Base-by-base conservation (phyloP, 2,113 vertebrate genomes). In the Jacana jacana region DNA sequence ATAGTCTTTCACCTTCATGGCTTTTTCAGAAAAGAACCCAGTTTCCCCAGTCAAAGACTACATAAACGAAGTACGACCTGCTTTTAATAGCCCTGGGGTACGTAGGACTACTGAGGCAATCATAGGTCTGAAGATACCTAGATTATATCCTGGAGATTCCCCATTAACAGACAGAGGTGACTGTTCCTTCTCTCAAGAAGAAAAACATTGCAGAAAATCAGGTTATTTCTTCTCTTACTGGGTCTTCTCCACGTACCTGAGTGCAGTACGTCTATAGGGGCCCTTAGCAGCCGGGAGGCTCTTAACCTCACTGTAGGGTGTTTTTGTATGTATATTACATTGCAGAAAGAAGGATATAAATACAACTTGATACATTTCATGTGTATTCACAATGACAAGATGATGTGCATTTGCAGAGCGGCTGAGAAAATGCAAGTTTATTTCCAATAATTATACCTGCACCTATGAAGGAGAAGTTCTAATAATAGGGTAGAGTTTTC, bases 401-500 rank as follows among this genome's bases (percentile, higher is more conserved):
- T 57, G 77, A 90, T 92, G 65, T 61, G 28, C 73, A 54, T 81
- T 83, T 95, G 66, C 27, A 48, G 33, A 77, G 27, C 1, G 4
- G 52, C 61, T 77, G 37, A 0, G 7, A 73, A 89, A 89, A 86
- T 23, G 20, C 40, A 72, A 91, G 49, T 79, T 92, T 87, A 6
- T 9, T 80, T 89, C 73, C 64, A 49, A 27, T 94, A 91, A 96
- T 95, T 96, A 87, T 85, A 79, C 40, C 49, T 87, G 49, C 46
- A 76, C 13, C 17, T 54, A 20, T 24, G 37, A 84, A 72, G 49
- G 9, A 89, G 51, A 91, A 91, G n/a, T 46, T 91, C 31, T 94
- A 95, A 94, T 93, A 76, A 92, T 10, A 91, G 14, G 87, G 71
- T 88, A 91, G 69, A 94, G 37, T 35, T 65, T 93, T 79, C 17